Base-by-base conservation (phyloP, 2,113 vertebrate species). In the Collichthys lucidus region DNA sequence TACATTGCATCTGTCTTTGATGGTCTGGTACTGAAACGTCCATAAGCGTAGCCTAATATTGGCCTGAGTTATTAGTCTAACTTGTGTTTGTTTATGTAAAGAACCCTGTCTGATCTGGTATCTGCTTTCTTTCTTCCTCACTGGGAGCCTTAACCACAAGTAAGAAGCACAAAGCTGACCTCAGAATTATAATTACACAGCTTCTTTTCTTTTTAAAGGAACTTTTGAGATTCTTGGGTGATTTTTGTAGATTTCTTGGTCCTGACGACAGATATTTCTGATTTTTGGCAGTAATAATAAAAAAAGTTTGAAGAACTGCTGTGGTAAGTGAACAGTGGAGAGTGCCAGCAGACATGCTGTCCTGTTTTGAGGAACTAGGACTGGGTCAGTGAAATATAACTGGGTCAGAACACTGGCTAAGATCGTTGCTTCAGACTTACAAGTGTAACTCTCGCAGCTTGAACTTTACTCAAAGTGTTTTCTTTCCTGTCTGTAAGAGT, bases 301-400 rank as follows among this genome's bases (percentile, higher is more conserved):
- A 75, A 75, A 35, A 56, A 22, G 15, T 40, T 75, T 70, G 2
- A 49, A 56, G 56, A 53, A 10, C 52, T 67, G 52, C 19, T 77
- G 77, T 74, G 78, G 76, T 75, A 7, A 59, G 56, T 63, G 78
- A 80, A 67, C 44, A 44, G 50, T 40, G 47, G 42, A 17, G 59
- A 60, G 59, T 24, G 50, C 49, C 62, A 74, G 68, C 42, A 68
- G 73, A 76, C 57, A 65, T 42, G 67, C 24, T 35, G 80, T 70
- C 66, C 82, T 81, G 40, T 72, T 90, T 84, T 76, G 60, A 67
- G 67, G 50, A 83, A 89, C 57, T 83, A 53, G 62, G 72, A 76
- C 74, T 69, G 20, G 59, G 79, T 79, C 84, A 84, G 65, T 70
- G 47, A 47, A 74, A 57, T 26, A 29, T 70, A 83, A 83, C 17